Base-by-base conservation (phyloP, 2,888 invertebrate species). In the Ennomos erosarius region DNA sequence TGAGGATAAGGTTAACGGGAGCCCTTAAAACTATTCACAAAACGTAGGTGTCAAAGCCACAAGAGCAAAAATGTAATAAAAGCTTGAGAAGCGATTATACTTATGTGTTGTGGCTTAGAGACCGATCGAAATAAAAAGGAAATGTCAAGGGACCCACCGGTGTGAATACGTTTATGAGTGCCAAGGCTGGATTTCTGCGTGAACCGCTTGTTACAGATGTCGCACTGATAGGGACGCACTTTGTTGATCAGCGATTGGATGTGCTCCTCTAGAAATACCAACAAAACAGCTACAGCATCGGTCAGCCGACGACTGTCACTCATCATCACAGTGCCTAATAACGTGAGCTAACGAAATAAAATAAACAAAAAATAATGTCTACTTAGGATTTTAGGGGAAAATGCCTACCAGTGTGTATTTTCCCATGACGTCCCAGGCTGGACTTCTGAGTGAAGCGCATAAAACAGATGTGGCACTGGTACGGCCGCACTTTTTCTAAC, bases 171-270 rank as follows among this genome's bases (percentile, higher is more conserved):
- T 86, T 96, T 96, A 93, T 96, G 96, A 78, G 96, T 96, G 90
- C 96, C 96, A 76, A 96, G 93, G 90, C 96, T 96, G 84, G 96
- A 96, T 91, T 96, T 96, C 92, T 96, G 96, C 72, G 96, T 96
- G 91, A 96, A 96, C 84, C 96, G 93, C 92, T 96, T 96, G 85
- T 95, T 93, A 88, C 96, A 96, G 82, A 95, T 93, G 87, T 95
- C 95, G 87, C 96, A 96, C 84, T 96, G 93, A 90, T 92, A 93
- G 78, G 93, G 93, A 82, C 93, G 93, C 89, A 93, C 93, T 92
- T 93, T 93, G 93, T 93, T 92, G 93, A 93, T 92, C 92, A 93
- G 93, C 93, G 93, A 92, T 90, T 92, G 93, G 89, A 93, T 92
- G 92, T 93, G 93, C 89, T 93, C 93, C 89, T 93, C 93, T 93